Base-by-base conservation (phyloP, 2,888 invertebrate species). In the Allygus modestus region DNA sequence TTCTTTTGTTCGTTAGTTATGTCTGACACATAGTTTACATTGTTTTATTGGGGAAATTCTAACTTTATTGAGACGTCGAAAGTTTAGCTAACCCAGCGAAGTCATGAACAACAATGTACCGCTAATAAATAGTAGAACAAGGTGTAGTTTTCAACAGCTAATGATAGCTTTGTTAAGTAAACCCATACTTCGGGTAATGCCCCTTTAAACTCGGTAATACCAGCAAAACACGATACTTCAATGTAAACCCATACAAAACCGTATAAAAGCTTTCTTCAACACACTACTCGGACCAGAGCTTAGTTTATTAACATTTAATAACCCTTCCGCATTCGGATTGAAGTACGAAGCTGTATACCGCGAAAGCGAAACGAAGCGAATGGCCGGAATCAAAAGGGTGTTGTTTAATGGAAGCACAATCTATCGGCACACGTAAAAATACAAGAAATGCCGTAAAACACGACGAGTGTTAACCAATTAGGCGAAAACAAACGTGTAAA, bases 401-500 rank as follows among this genome's bases (percentile, higher is more conserved):
- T 77, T 23, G 41, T 73, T 73, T 73, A 73, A 73, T 43, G 41
- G 73, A 31, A 61, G 69, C 69, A 15, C 75, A 58, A 37, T 58
- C 79, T 31, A 79, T 79, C 79, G 77, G 79, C 79, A 79, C 54
- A 58, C 79, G 51, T 51, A 79, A 28, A 79, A 79, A 58, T 79
- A 79, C 58, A 37, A 58, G 58, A 23, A 79, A 79, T 79, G 31
- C n/a, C 51, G 28, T 79, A 79, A 79, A 79, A 79, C 79, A 79
- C 54, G 28, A 31, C 77, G 41, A 77, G 77, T 77, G 77, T 77
- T 77, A 77, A 58, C 79, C 79, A 79, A 79, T 79, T 79, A 79
- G 79, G 79, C 37, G 31, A 79, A 79, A 79, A 79, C 79, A 79
- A 79, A 79, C 58, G 79, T 79, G 79, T 79, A 51, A 58, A 58